Evolutionary conservation across 2,113 vertebrate genomes (phyloP), one percentile per base, ranked within the genome.

Genomic region (Nothoprocta perdicaria): DNA sequence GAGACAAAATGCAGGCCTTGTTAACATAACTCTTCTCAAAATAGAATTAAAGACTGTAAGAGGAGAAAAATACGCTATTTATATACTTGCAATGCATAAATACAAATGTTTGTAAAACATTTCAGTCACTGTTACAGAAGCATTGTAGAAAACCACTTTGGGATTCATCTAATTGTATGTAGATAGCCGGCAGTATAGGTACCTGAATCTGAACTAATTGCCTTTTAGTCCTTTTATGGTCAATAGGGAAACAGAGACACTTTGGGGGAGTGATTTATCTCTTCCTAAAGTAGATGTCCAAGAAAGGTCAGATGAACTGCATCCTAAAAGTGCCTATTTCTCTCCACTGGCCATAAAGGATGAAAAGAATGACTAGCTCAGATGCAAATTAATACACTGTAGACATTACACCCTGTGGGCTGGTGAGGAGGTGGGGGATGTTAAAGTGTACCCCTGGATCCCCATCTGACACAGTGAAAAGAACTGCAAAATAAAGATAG

Each of bases 261-360:
- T 65, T 57, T 80, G 79, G 33, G 24, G 17, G 29, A 71, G 65
- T 68, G 83, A 95, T 95, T 94, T 89, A 80, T 91, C 52, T 88
- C 68, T 86, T 94, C 83, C 68, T 78, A 88, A 91, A 92, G 85
- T 63, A 91, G 76, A 72, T 65, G 46, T 75, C 82, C 85, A 83
- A 83, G 57, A 89, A 80, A 95, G 88, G 92, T 92, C 88, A 94
- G 92, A 95, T 68, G 80, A 80, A 94, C 85, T 78, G 83, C 46
- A 57, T 88, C 85, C 92, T 91, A 86, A 60, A 94, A 92, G 68
- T 63, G 68, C 76, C 79, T 84, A 2, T 86, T 91, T 72, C 90
- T 95, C 76, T 79, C 92, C 22, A 8, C 82, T 88, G 65, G 74
- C 87, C 73, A 88, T 88, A 75, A 89, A 89, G 52, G 73, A 75